A percentile compares a stretch with the other conserved stretches of the same genome.
Evolutionary conservation across 2,797 vertebrate genomes (phyloP).

Genomic region (Rhinella marina): DNA sequence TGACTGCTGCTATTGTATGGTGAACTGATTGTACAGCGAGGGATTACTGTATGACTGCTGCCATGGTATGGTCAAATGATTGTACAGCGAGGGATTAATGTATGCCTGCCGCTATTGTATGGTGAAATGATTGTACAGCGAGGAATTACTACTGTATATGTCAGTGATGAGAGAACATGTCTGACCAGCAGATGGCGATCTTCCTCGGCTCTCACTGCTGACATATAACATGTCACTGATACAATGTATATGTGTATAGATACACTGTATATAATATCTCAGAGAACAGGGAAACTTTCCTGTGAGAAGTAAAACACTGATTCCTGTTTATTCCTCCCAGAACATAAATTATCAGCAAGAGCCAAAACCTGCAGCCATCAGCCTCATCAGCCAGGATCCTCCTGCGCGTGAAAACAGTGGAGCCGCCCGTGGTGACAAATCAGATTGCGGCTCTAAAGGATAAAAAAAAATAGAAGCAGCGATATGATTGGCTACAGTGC

Average conservation of each 20-base stretch:
- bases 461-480: not conserved
- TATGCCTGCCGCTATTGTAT: no score
- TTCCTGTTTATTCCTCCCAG: not conserved
- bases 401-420: not conserved
- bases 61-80: no score
- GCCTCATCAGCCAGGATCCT: no score
- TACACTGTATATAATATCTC: not conserved
- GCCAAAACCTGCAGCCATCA: not conserved
- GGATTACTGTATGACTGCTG: no score
- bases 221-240: not conserved
- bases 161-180: not conserved
- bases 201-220: not conserved
- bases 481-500: not conserved
- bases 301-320: not conserved
- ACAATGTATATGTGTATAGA: not conserved
- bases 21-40: no score
- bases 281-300: not conserved
- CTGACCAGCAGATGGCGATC: conserved; percentile 40
- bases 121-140: no score
- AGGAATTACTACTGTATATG: not conserved
- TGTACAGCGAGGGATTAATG: no score
- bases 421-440: not conserved
- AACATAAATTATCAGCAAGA: not conserved
- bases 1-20: no score
- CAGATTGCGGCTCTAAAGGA: not conserved